These are phyloP conservation scores for Bubo blakistoni DNA, from an alignment of 2,113 vertebrate genomes.

Conservation along the genomic window DNA sequence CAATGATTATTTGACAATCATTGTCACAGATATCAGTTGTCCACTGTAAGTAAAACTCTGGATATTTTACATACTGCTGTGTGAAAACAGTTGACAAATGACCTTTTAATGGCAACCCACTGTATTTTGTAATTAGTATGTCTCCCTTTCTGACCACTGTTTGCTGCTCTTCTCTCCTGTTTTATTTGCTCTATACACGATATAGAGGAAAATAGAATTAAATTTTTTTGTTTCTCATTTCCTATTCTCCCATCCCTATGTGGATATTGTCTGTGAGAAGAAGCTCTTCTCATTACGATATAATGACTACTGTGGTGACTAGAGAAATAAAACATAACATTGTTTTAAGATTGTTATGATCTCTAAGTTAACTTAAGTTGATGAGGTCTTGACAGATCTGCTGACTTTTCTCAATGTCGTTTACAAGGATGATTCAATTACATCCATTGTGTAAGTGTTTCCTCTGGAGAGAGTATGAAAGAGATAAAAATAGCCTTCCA, in stretches of 20 bases:
- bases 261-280: not conserved
- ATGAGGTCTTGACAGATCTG: conserved; percentile 1
- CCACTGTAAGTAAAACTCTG: not conserved
- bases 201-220: not conserved
- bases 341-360: not conserved
- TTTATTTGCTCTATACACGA: not conserved
- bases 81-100: not conserved
- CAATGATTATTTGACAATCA: not conserved
- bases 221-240: not conserved
- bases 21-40: not conserved
- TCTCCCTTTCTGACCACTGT: not conserved
- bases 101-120: not conserved
- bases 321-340: not conserved
- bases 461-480: not conserved
- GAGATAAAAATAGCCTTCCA: not conserved
- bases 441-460: not conserved
- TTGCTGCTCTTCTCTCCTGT: not conserved
- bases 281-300: not conserved
- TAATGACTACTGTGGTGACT: not conserved
- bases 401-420: conserved; percentile 8
- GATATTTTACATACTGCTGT: not conserved
- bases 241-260: not conserved
- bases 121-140: not conserved
- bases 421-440: conserved; percentile 8
- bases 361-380: not conserved